phyloP scores from a whole-genome alignment of 1,140 invertebrate species.

The Orchestia grillus region DNA sequence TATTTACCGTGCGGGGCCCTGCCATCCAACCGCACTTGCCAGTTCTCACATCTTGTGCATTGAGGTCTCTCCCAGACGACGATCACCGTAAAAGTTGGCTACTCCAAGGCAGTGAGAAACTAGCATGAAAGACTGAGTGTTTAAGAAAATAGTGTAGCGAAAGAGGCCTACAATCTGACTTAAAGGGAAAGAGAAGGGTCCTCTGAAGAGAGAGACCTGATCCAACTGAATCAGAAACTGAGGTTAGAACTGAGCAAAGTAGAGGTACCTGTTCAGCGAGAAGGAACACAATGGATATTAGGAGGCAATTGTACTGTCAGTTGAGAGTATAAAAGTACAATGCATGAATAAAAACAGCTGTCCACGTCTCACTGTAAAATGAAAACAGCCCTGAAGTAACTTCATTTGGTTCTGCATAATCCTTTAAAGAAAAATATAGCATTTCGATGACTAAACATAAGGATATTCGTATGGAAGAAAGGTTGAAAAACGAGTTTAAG shows the following conservation, averaged over 20 bases:
- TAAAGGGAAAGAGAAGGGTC: not conserved
- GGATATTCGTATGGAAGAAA: too few species aligned
- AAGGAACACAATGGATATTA: not conserved
- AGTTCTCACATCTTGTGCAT: not conserved
- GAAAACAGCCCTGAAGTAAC: not conserved
- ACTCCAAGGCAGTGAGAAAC: not conserved
- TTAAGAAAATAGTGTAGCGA: not conserved
- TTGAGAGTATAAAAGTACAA: too few species aligned
- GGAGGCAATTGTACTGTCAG: not conserved
- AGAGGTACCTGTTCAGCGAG: not conserved
- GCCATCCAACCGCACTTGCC: too few species aligned
- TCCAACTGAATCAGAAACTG: not conserved
- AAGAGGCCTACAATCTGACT: not conserved
- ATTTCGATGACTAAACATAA: too few species aligned
- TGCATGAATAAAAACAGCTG: not conserved
- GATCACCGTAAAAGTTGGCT: not conserved
- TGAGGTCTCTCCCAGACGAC: not conserved
- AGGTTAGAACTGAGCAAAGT: not conserved
- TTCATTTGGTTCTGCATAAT: not conserved
- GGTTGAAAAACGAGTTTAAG: too few species aligned
- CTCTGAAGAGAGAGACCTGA: not conserved
- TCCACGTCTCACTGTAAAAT: not conserved
- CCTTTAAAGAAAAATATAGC: not conserved
- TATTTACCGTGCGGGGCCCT: not conserved
- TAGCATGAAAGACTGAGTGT: not conserved